Percentiles rank a stretch among this genome's conserved stretches.
Evolutionary conservation across 1,140 invertebrate genomes (phyloP).

Genomic region (Drosophila leontia): DNA sequence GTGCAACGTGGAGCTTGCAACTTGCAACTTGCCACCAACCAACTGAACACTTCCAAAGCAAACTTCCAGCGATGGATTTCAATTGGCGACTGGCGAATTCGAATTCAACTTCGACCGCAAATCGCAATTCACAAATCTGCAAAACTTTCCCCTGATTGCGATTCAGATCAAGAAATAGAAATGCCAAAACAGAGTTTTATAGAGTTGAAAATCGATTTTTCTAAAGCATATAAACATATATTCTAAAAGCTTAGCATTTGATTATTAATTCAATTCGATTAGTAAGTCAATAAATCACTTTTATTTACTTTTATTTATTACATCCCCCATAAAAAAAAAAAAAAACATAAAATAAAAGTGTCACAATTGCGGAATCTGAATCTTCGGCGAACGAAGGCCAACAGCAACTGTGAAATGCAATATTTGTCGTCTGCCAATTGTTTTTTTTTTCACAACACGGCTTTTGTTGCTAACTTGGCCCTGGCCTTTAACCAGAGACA

Average conservation of each 20-base stretch:
- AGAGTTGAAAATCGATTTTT: background rate
- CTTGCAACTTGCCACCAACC: slow-evolving; percentile 6
- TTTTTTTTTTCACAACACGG: slow-evolving; percentile 6
- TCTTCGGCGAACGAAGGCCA: slow-evolving; percentile 15
- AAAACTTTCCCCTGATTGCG: slow-evolving; percentile 4
- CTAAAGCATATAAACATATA: background rate
- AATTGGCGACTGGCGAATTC: slow-evolving; percentile 5
- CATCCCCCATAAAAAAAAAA: background rate
- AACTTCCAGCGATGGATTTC: slow-evolving; percentile 27
- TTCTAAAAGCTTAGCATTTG: background rate
- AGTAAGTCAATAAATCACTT: background rate
- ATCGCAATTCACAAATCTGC: slow-evolving; percentile 16
- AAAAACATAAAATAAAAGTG: background rate
- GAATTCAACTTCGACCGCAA: slow-evolving; percentile 17
- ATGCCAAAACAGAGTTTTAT: background rate
- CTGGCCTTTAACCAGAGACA: slow-evolving; percentile 45
- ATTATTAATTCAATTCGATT: background rate
- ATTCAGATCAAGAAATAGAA: background rate
- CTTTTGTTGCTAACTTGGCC: slow-evolving; percentile 31
- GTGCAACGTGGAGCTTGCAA: slow-evolving; percentile 7
- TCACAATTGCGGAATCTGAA: slow-evolving; percentile 7
- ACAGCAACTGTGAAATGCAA: slow-evolving; percentile 8
- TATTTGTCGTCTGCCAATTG: slow-evolving; percentile 19
- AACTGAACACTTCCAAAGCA: slow-evolving; percentile 5
- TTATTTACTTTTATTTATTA: background rate